Conservation (phyloP, 2,888 invertebrate genomes). For the Griposia aprilina region DNA sequence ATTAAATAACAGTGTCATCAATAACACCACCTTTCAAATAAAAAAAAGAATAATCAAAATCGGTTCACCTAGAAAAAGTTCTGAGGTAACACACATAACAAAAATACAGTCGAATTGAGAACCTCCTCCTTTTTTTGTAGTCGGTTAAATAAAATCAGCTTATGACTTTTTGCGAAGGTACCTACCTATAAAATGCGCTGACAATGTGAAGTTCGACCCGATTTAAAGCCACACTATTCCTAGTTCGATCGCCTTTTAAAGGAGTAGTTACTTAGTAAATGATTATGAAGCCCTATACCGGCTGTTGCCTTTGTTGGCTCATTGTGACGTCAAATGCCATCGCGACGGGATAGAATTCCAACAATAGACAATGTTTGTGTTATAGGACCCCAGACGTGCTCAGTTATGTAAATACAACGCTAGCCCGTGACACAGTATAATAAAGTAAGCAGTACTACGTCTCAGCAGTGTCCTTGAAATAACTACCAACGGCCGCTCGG, state of each 20-base stretch:
- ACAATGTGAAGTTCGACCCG: background rate
- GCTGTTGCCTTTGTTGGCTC: conserved; percentile 18
- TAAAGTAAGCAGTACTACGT: too few species aligned
- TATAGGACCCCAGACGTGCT: conserved; percentile 29
- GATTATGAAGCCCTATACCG: conserved; percentile 38
- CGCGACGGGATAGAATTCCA: conserved; percentile 52
- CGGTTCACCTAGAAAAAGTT: too few species aligned
- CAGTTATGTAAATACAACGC: conserved; percentile 46
- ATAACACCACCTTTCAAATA: too few species aligned
- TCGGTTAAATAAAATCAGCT: too few species aligned
- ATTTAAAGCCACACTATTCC: background rate
- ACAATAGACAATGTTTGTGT: conserved; percentile 56
- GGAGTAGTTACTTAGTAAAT: conserved; percentile 2
- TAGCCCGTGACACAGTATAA: background rate
- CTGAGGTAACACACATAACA: too few species aligned
- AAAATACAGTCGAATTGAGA: too few species aligned
- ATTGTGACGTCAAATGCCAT: conserved; percentile 38
- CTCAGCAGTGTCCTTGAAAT: too few species aligned
- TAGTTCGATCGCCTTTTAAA: background rate
- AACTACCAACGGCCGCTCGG: too few species aligned
- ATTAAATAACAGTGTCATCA: too few species aligned
- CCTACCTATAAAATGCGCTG: background rate
- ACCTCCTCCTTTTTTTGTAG: too few species aligned
- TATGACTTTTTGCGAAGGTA: background rate
- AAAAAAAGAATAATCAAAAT: too few species aligned